Evolutionary conservation across 2,797 vertebrate species (phyloP).

Genomic region (Chelon auratus): DNA sequence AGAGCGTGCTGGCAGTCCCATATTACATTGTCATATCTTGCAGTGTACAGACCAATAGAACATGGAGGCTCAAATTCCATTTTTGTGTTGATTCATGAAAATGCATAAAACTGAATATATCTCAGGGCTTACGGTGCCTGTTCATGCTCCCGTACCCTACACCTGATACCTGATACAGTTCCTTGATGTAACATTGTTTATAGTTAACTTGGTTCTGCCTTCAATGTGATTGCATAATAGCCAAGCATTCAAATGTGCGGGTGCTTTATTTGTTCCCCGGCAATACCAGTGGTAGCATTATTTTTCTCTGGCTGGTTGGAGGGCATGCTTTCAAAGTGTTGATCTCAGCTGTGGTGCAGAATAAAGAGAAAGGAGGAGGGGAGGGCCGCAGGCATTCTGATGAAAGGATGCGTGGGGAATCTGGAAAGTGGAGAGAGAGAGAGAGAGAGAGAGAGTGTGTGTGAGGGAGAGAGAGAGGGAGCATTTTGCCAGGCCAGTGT

Average conservation of each 20-base stretch:
- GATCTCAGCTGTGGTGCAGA: conserved; percentile 79
- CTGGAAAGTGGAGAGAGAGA: conserved; percentile 66
- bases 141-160: conserved; percentile 48
- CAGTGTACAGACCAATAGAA: conserved; percentile 38
- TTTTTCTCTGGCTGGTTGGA: conserved; percentile 76
- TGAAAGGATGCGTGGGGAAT: conserved; percentile 76
- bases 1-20: conserved; percentile 30
- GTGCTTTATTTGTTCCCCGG: conserved; percentile 75
- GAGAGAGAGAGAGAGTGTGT: conserved; percentile 63
- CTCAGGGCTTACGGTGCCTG: conserved; percentile 37
- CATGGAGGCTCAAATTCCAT: conserved; percentile 43
- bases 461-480: conserved; percentile 61
- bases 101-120: conserved; percentile 47
- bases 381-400: conserved; percentile 71
- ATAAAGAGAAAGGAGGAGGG: conserved; percentile 72
- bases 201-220: conserved; percentile 66
- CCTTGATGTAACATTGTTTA: conserved; percentile 74
- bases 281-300: conserved; percentile 67
- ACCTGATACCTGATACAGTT: conserved; percentile 63
- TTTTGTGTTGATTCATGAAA: conserved; percentile 68
- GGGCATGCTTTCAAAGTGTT: conserved; percentile 81
- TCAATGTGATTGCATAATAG: conserved; percentile 80
- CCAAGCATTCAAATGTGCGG: conserved; percentile 77
- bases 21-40: conserved; percentile 48
- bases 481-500: conserved; percentile 72